A percentile compares a stretch with the other conserved stretches of the same genome.
phyloP scores from a whole-genome alignment of 2,888 invertebrate species.

The Sarcophaga caerulescens region DNA sequence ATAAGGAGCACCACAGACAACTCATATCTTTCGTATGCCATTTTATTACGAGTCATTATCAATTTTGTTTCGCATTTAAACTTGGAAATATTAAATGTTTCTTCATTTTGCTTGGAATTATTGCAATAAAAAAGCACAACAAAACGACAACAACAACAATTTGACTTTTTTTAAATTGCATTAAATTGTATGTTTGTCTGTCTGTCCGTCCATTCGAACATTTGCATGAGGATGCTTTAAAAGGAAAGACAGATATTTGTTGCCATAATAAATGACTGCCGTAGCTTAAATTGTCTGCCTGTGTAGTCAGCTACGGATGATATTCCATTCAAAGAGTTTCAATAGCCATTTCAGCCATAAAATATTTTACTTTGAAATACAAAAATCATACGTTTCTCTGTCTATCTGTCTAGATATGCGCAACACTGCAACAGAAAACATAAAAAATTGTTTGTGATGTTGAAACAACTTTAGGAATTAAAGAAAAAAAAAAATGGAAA shows the following conservation, averaged over 20 bases:
- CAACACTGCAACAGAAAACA: constrained; percentile 12
- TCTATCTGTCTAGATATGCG: not conserved
- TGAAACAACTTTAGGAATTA: constrained; percentile 18
- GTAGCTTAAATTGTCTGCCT: not conserved
- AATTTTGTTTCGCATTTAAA: too few species aligned
- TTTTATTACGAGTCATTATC: too few species aligned
- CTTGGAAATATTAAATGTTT: not conserved
- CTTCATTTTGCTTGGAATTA: not conserved
- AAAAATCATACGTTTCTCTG: not conserved
- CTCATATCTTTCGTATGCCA: too few species aligned
- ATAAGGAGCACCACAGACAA: too few species aligned
- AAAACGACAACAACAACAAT: not conserved
- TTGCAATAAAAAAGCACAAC: not conserved
- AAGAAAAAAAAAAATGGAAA: not conserved
- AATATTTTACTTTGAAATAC: not conserved
- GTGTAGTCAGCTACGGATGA: not conserved
- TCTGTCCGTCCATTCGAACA: not conserved
- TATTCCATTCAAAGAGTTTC: not conserved
- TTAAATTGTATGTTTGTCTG: constrained; percentile 13
- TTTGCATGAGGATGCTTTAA: not conserved
- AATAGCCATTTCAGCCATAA: not conserved
- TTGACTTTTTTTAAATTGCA: constrained; percentile 38
- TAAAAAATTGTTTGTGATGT: not conserved
- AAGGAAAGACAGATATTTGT: not conserved
- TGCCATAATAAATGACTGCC: constrained; percentile 4